phyloP scores from a whole-genome alignment of 2,888 invertebrate genomes.

The Oxytorus armatus region DNA sequence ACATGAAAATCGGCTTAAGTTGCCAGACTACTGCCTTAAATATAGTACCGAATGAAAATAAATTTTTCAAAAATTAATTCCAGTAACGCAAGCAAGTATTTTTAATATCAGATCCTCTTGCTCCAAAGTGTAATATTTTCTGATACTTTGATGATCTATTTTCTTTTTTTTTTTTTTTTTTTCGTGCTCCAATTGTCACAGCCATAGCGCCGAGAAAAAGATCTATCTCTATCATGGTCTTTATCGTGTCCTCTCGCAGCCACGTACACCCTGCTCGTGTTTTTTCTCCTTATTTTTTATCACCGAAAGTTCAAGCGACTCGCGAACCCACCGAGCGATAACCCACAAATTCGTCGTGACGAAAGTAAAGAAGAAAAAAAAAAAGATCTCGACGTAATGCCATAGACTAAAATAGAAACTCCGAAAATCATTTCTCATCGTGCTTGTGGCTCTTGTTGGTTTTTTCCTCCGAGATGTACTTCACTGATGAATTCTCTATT shows the following conservation, averaged over 20 bases:
- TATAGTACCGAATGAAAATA: too few species aligned
- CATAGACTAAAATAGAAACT: conserved; percentile 40
- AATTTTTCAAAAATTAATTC: too few species aligned
- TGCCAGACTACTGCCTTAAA: too few species aligned
- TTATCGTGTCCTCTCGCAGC: conserved; percentile 43
- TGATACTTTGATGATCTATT: too few species aligned
- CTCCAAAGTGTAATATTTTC: too few species aligned
- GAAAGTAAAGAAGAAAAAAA: conserved; percentile 23
- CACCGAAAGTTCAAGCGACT: conserved; percentile 75
- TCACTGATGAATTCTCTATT: too few species aligned
- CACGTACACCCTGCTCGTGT: not conserved
- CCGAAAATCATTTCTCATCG: not conserved
- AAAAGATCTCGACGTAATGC: conserved; percentile 5
- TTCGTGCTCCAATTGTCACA: not conserved
- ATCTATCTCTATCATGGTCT: conserved; percentile 30
- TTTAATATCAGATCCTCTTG: too few species aligned
- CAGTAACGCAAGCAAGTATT: too few species aligned
- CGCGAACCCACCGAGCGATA: conserved; percentile 75
- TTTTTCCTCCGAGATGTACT: too few species aligned
- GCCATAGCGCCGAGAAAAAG: conserved; percentile 21
- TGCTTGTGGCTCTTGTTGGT: too few species aligned
- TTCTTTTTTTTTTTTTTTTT: not conserved
- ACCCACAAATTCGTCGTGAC: conserved; percentile 69
- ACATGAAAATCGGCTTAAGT: too few species aligned
- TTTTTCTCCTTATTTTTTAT: conserved; percentile 67